Percentiles rank a stretch among this genome's conserved stretches.
These are phyloP conservation scores for Drosophila sp. DNA, from an alignment of 1,140 invertebrate species.

Conservation along the genomic window DNA sequence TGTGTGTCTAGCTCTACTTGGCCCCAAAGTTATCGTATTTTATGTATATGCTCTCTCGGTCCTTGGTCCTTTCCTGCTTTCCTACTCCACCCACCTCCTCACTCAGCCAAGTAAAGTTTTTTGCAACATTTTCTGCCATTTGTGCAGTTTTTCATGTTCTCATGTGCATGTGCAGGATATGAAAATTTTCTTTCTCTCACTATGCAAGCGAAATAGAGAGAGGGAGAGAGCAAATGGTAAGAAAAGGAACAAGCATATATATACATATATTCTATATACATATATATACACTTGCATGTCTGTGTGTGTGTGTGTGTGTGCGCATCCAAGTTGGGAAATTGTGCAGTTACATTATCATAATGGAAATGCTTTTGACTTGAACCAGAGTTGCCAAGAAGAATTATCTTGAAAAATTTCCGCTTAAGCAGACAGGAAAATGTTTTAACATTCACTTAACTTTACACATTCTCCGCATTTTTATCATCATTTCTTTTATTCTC, in stretches of 20 bases:
- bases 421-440: background rate
- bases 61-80: constrained; percentile 16
- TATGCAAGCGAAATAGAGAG: background rate
- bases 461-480: background rate
- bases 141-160: constrained; percentile 80
- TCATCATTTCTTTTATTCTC: background rate
- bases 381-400: constrained; percentile 57
- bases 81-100: background rate
- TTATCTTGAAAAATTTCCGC: background rate
- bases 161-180: constrained; percentile 74
- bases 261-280: constrained; percentile 19
- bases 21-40: constrained; percentile 76
- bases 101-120: constrained; percentile 43
- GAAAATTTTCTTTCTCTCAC: constrained; percentile 69
- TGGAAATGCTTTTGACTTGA: constrained; percentile 79
- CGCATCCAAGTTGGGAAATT: constrained; percentile 74
- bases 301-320: constrained; percentile 38
- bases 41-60: constrained; percentile 64
- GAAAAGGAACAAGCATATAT: background rate
- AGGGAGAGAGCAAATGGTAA: background rate
- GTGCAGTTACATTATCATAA: constrained; percentile 81
- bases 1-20: constrained; percentile 61
- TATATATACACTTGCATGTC: constrained; percentile 12
- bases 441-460: background rate
- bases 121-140: constrained; percentile 81